phyloP scores from a whole-genome alignment of 2,888 invertebrate genomes.

The Maniola hyperantus region DNA sequence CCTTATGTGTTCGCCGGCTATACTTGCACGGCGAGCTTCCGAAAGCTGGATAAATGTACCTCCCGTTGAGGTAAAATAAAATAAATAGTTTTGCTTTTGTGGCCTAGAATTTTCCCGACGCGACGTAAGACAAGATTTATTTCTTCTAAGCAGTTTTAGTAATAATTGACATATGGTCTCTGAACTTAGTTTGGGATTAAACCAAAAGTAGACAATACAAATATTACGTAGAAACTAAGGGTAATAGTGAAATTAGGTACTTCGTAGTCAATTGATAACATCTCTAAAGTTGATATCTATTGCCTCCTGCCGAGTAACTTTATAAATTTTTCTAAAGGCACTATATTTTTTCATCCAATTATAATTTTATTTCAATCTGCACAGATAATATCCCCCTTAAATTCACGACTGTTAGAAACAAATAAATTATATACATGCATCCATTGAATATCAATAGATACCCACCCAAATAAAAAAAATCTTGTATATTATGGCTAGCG shows the following conservation, averaged over 20 bases:
- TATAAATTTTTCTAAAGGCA: neutral
- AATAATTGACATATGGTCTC: neutral
- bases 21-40: slow-evolving; percentile 92
- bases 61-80: slow-evolving; percentile 89
- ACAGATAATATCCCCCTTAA: too few species aligned
- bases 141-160: neutral
- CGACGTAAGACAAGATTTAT: neutral
- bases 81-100: slow-evolving; percentile 6
- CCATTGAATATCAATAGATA: neutral
- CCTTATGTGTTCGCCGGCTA: slow-evolving; percentile 92
- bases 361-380: neutral
- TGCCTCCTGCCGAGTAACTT: too few species aligned
- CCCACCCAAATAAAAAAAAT: neutral
- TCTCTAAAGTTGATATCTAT: neutral
- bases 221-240: neutral
- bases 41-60: slow-evolving; percentile 96
- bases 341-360: neutral
- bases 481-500: neutral
- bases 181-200: neutral
- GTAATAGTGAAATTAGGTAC: too few species aligned
- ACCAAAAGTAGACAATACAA: neutral
- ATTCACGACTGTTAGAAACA: neutral
- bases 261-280: neutral
- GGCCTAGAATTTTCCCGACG: neutral
- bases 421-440: neutral